Evolutionary conservation across 2,888 invertebrate genomes (phyloP).

Genomic region (Eupithecia pulchellata): DNA sequence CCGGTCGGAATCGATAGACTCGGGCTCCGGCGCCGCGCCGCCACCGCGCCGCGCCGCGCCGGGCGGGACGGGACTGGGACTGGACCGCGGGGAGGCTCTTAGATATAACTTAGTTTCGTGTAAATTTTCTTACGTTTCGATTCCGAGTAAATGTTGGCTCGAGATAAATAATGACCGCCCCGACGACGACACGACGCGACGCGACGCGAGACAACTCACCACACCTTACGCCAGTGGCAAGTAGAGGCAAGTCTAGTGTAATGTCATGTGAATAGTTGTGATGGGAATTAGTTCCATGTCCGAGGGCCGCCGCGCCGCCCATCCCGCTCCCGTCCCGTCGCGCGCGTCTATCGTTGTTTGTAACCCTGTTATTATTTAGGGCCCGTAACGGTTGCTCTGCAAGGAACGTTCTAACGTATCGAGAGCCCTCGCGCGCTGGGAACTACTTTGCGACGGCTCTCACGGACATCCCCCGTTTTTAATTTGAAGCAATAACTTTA

Average conservation of each 20-base stretch:
- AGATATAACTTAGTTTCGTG: background rate
- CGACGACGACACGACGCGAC: no score
- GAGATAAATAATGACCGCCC: background rate
- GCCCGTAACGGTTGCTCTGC: constrained; percentile 53
- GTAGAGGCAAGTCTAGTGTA: no score
- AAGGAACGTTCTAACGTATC: constrained; percentile 50
- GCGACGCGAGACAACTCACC: no score
- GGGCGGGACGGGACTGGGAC: constrained; percentile 4
- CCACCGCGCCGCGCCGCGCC: background rate
- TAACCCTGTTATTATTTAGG: constrained; percentile 47
- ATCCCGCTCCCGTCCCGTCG: background rate
- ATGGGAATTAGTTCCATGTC: background rate
- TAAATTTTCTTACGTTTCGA: background rate
- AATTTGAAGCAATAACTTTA: constrained; percentile 33
- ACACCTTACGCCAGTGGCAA: no score
- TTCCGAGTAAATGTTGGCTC: background rate
- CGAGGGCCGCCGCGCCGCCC: constrained; percentile 44
- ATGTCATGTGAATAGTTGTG: no score
- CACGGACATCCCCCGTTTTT: constrained; percentile 38
- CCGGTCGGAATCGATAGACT: constrained; percentile 54
- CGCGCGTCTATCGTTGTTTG: no score
- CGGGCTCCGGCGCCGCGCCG: constrained; percentile 8
- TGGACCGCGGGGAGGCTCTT: no score
- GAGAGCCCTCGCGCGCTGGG: constrained; percentile 33
- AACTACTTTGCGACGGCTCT: constrained; percentile 27